phyloP scores from a whole-genome alignment of 1,140 invertebrate species.

The Ptiloglossa arizonensis region DNA sequence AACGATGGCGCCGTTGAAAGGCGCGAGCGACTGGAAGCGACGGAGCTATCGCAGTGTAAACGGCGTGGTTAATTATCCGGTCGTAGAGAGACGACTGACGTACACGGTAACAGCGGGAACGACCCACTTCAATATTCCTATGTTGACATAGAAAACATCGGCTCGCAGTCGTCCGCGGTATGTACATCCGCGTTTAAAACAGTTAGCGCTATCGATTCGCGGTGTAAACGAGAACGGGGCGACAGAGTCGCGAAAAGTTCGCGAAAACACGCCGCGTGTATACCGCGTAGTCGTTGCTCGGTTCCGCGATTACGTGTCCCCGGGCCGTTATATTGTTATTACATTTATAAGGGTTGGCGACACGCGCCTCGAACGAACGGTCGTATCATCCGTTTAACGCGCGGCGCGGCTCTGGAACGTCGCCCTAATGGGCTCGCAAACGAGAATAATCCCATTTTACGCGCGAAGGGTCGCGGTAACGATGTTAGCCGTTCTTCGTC shows the following conservation, averaged over 20 bases:
- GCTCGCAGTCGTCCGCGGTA: constrained; percentile 28
- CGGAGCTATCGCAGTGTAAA: constrained; percentile 19
- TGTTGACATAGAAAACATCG: constrained; percentile 51
- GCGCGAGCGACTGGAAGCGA: background rate
- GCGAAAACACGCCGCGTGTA: background rate
- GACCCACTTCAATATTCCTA: constrained; percentile 16
- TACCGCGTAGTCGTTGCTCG: background rate
- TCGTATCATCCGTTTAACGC: constrained; percentile 60
- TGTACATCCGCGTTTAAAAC: constrained; percentile 52
- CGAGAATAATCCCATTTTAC: constrained; percentile 69
- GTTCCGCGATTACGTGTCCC: background rate
- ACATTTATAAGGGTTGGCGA: constrained; percentile 12
- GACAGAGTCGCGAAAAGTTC: constrained; percentile 21
- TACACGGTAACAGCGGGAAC: constrained; percentile 21
- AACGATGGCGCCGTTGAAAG: background rate
- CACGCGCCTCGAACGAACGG: constrained; percentile 2
- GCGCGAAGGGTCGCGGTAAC: constrained; percentile 60
- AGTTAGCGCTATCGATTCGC: constrained; percentile 62
- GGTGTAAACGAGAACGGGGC: constrained; percentile 47
- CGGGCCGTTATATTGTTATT: constrained; percentile 32
- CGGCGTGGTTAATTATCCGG: constrained; percentile 35
- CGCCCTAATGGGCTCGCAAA: constrained; percentile 59
- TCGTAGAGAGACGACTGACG: constrained; percentile 22
- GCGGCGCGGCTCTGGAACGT: constrained; percentile 47
- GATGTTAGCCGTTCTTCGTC: constrained; percentile 53